Base-by-base conservation (phyloP, 2,797 vertebrate species). In the Intellagama lesueurii region DNA sequence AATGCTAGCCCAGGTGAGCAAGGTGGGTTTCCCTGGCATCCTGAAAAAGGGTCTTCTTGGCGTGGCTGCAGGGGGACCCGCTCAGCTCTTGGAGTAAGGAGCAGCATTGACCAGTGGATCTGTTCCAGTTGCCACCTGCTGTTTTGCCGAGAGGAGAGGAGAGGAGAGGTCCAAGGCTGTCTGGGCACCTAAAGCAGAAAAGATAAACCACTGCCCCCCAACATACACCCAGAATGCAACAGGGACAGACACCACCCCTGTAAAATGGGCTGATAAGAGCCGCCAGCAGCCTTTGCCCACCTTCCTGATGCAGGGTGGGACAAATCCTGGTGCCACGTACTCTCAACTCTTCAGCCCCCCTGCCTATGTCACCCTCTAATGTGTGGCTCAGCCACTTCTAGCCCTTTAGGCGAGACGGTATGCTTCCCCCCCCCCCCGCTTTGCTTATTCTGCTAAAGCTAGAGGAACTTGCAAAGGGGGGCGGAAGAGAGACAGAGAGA, bases 371-470 rank as follows among this genome's bases (percentile, higher is more conserved):
- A 28, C 35, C 22, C 9, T 9, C 16, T 28, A 6, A 35, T 9
- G 0, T 19, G 17, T 1, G 8, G 12, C 5, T 30, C 17, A 32
- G 24, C 22, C 30, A 17, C 7, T 73, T 73, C 30, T 7, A 75
- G 2, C 12, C 12, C 8, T 69, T 80, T 52, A 8, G 14, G 1
- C 77, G 2, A 22, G 86, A 14, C 17, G 24, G 81, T 9, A 83
- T 73, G 78, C 14, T 64, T 24, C 19, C 16, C 91, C 91, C 89
- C 1, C 92, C 14, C 88, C 89, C 89, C 1, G 87, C 81, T 92
- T 76, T 66, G 88, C 91, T 92, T 93, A 90, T 93, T 92, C 91
- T 78, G 0, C 1, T 1, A 47, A 93, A 92, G 93, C 88, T 91
- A 91, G 52, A 14, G 91, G 91, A 91, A 91, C 86, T 89, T 0